phyloP scores from a whole-genome alignment of 2,797 vertebrate species.

The Serranus cabrilla region DNA sequence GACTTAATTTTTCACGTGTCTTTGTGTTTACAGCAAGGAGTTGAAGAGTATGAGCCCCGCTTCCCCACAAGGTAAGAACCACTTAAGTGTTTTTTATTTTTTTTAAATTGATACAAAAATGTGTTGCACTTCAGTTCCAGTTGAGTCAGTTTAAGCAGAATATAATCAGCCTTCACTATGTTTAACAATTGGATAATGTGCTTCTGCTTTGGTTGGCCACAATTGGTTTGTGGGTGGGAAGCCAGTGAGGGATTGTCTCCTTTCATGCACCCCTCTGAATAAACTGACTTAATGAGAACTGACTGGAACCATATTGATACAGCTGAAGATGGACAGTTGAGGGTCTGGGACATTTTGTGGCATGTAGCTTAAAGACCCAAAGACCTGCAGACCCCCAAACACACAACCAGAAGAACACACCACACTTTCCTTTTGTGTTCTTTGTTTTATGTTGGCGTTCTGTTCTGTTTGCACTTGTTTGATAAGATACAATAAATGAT shows the following conservation, averaged over 20 bases:
- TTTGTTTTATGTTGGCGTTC: conserved; percentile 33
- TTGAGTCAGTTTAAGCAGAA: conserved; percentile 15
- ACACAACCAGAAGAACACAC: conserved; percentile 39
- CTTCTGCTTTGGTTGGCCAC: not conserved
- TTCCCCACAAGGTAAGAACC: conserved; percentile 92
- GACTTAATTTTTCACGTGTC: not conserved
- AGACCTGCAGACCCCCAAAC: conserved; percentile 36
- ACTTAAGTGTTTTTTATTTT: not conserved
- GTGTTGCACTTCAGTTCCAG: not conserved
- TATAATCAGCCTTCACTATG: not conserved
- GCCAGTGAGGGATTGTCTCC: conserved; percentile 6
- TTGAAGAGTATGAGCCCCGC: conserved; percentile 92
- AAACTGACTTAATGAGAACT: not conserved
- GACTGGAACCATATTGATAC: not conserved
- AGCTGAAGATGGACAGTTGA: conserved; percentile 16
- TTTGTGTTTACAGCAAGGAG: conserved; percentile 81
- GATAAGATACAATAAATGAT: not conserved
- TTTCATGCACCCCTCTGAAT: not conserved
- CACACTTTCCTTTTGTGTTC: conserved; percentile 13
- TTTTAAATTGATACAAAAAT: not conserved
- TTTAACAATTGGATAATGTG: not conserved
- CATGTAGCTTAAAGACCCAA: no score
- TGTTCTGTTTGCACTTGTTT: conserved; percentile 21
- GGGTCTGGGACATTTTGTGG: conserved; percentile 26
- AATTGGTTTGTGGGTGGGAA: conserved; percentile 8